Evolutionary conservation across 2,888 invertebrate species (phyloP).

Genomic region (Andrena bicolor): DNA sequence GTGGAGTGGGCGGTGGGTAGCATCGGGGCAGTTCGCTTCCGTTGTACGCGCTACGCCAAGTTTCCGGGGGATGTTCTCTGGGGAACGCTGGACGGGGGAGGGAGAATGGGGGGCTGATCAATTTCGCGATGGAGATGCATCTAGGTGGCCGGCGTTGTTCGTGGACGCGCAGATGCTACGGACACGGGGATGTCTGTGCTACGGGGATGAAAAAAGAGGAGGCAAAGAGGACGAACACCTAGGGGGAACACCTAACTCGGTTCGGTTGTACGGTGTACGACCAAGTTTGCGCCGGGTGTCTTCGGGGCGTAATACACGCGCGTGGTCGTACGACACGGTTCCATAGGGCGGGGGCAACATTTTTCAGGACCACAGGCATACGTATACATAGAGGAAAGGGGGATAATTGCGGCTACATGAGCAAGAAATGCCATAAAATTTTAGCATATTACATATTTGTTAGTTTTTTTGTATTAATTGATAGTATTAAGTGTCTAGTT

Average conservation of each 20-base stretch:
- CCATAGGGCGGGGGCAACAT: conserved; percentile 9
- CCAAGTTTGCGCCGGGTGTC: conserved; percentile 34
- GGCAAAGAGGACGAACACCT: conserved; percentile 10
- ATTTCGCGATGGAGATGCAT: conserved; percentile 69
- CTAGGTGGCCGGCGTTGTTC: conserved; percentile 46
- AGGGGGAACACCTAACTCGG: conserved; percentile 1
- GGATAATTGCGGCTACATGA: no score
- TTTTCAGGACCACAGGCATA: conserved; percentile 5
- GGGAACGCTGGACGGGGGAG: conserved; percentile 39
- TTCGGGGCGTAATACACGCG: conserved; percentile 19
- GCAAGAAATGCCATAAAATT: no score
- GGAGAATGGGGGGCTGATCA: conserved; percentile 59
- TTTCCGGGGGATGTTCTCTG: conserved; percentile 60
- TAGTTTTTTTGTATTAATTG: no score
- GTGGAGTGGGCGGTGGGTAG: conserved; percentile 22
- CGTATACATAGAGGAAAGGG: no score
- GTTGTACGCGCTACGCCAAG: conserved; percentile 60
- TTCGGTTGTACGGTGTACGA: conserved; percentile 21
- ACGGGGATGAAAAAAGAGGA: conserved; percentile 19
- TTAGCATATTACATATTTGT: no score
- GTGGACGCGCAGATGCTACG: conserved; percentile 50
- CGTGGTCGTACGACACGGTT: neutral
- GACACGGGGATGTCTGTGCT: conserved; percentile 37
- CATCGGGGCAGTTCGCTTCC: conserved; percentile 55
- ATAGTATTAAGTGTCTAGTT: no score